A percentile compares a stretch with the other conserved stretches of the same genome.
Evolutionary conservation across 2,113 vertebrate genomes (phyloP).

Genomic region (Larimichthys polyactis): DNA sequence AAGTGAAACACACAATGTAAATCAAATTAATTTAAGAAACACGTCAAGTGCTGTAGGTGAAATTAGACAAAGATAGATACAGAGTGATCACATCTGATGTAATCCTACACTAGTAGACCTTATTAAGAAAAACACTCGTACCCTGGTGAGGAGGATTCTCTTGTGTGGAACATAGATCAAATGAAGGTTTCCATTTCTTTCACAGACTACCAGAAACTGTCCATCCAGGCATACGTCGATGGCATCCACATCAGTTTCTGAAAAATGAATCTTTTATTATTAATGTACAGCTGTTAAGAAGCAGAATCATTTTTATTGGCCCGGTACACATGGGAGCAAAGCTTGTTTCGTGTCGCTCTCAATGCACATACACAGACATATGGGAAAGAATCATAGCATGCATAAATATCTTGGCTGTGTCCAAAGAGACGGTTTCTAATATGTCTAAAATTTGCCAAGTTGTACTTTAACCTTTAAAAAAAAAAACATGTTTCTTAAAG

Average conservation of each 20-base stretch:
- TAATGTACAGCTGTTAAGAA: background rate
- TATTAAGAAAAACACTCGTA: constrained; percentile 64
- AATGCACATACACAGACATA: no score
- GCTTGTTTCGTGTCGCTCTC: no score
- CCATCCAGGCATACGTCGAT: constrained; percentile 90
- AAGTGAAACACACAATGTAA: background rate
- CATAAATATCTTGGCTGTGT: no score
- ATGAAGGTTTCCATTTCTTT: constrained; percentile 94
- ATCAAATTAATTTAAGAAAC: background rate
- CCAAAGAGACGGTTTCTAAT: no score
- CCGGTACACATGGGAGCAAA: no score
- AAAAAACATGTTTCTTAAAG: no score
- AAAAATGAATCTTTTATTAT: constrained; percentile 32
- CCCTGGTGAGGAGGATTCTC: constrained; percentile 91
- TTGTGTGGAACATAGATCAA: constrained; percentile 92
- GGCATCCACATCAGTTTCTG: constrained; percentile 92
- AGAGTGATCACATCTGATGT: background rate
- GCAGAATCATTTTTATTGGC: no score
- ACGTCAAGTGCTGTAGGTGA: background rate
- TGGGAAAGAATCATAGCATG: no score
- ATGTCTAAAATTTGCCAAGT: no score
- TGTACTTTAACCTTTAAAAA: no score
- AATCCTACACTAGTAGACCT: background rate
- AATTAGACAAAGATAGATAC: background rate
- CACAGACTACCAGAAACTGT: constrained; percentile 92